A percentile compares a stretch with the other conserved stretches of the same genome.
Evolutionary conservation across 2,113 vertebrate genomes (phyloP).

Genomic region (Ploceus nigricollis): DNA sequence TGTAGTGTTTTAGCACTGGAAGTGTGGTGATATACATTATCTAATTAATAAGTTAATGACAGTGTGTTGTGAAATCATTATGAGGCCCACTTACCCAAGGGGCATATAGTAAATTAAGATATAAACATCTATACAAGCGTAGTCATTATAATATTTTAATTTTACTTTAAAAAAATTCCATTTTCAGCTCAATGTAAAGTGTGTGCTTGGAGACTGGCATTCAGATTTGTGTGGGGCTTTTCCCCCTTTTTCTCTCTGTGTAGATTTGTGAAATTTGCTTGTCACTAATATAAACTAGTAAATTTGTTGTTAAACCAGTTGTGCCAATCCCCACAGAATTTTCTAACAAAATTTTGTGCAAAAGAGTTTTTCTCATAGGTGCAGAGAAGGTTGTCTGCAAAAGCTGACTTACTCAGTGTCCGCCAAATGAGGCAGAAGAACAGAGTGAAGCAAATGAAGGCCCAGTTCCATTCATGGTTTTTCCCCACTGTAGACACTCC

Average conservation of each 20-base stretch:
- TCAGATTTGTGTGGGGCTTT: not conserved
- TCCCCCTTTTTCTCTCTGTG: not conserved
- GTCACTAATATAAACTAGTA: not conserved
- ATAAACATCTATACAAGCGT: not conserved
- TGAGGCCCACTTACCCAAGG: not conserved
- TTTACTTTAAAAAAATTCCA: not conserved
- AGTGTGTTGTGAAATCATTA: not conserved
- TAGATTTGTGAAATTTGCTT: not conserved
- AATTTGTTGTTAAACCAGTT: not conserved
- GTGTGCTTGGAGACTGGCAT: not conserved
- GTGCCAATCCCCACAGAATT: not conserved
- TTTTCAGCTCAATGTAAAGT: not conserved
- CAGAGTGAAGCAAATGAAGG: constrained; percentile 87
- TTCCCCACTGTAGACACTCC: constrained; percentile 91
- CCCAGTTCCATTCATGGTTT: constrained; percentile 95
- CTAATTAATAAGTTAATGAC: not conserved
- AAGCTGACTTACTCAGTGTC: constrained; percentile 80
- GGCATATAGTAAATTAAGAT: not conserved
- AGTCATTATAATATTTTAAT: not conserved
- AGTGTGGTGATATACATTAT: not conserved
- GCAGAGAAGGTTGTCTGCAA: not conserved
- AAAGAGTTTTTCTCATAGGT: not conserved
- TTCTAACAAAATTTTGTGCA: not conserved
- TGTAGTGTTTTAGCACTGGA: not conserved
- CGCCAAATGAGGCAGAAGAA: constrained; percentile 89